Percentiles rank a stretch among this genome's conserved stretches.
Conservation (phyloP, 2,888 invertebrate species). For the Tipula lateralis region DNA sequence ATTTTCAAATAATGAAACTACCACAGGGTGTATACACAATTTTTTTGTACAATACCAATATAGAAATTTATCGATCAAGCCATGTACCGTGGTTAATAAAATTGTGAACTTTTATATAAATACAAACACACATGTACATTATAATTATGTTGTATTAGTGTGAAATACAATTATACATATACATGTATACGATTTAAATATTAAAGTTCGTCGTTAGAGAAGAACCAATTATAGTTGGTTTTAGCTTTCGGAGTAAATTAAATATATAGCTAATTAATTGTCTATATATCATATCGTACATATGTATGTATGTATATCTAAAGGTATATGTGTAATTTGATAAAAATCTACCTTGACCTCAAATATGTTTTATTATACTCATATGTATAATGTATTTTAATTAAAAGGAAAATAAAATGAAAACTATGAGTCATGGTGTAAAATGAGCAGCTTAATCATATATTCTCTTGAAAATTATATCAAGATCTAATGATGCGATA, state of each 20-base stretch:
- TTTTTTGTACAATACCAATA: not conserved
- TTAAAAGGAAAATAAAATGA: not conserved
- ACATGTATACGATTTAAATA: too few relatives aligned
- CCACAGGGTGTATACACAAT: not conserved
- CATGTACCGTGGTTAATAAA: not conserved
- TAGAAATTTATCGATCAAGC: not conserved
- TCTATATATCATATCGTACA: not conserved
- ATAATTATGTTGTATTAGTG: too few relatives aligned
- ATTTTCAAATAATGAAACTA: not conserved
- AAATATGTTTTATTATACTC: not conserved
- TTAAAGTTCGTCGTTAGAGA: too few relatives aligned
- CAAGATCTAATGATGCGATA: not conserved
- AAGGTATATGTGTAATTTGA: not conserved
- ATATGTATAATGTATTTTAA: not conserved
- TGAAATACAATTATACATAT: too few relatives aligned
- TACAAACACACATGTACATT: too few relatives aligned
- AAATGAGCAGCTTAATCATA: not conserved
- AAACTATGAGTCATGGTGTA: not conserved
- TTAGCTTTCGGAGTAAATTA: not conserved
- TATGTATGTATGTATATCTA: too few relatives aligned
- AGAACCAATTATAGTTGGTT: not conserved
- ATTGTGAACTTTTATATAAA: not conserved
- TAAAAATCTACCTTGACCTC: not conserved
- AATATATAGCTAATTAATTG: not conserved
- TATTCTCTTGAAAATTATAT: not conserved